Evolutionary conservation across 2,113 vertebrate genomes (phyloP).

Genomic region (Cinclus mexicanus): DNA sequence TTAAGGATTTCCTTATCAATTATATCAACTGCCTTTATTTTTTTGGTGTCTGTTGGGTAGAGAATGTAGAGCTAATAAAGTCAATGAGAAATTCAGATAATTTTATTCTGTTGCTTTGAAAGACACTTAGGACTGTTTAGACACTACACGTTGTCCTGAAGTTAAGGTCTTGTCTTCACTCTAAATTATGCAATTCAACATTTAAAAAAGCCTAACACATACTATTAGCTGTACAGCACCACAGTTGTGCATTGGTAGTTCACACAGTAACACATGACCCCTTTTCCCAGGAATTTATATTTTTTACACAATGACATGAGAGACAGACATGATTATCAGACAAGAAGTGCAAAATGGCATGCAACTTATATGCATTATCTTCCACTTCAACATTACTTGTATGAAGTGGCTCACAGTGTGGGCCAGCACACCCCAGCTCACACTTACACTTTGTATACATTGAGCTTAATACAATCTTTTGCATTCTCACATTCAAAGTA

Average conservation of each 20-base stretch:
- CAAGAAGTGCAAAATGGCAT: slow-evolving; percentile 42
- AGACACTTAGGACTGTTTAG: background rate
- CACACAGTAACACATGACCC: slow-evolving; percentile 4
- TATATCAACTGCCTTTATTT: background rate
- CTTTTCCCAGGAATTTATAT: background rate
- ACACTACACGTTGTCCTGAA: background rate
- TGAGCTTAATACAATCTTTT: slow-evolving; percentile 36
- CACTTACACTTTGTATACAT: background rate
- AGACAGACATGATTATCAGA: background rate
- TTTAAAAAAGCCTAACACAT: background rate
- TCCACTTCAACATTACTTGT: background rate
- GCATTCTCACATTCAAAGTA: slow-evolving; percentile 44
- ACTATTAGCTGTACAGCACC: background rate
- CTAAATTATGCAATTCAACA: background rate
- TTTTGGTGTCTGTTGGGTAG: background rate
- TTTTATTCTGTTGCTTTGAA: background rate
- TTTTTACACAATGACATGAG: background rate
- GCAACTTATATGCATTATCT: background rate
- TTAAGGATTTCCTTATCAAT: background rate
- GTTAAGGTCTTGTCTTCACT: background rate
- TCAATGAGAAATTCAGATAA: background rate
- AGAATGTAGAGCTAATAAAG: background rate
- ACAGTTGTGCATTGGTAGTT: background rate
- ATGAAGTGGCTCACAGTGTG: background rate
- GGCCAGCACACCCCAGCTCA: background rate